Evolutionary conservation across 2,113 vertebrate genomes (phyloP).

Genomic region (Triplophysa dalaica): DNA sequence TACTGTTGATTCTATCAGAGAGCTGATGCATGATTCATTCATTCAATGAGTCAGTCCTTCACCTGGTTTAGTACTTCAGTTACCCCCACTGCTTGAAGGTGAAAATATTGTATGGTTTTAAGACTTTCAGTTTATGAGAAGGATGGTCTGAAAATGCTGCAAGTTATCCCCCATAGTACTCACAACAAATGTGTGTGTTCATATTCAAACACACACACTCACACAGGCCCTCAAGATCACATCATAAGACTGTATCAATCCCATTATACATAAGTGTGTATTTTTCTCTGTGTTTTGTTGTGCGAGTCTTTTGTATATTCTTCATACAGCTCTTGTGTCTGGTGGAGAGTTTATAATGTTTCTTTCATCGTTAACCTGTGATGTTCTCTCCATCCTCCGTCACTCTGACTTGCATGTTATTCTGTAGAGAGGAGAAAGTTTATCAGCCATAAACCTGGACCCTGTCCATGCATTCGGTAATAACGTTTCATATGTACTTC

Average conservation of each 20-base stretch:
- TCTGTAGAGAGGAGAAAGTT: neutral
- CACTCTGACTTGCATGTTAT: neutral
- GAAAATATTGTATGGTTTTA: too few relatives aligned
- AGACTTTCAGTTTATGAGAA: too few relatives aligned
- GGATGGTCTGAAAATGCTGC: too few relatives aligned
- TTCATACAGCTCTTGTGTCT: slow-evolving; percentile 18
- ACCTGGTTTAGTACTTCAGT: neutral
- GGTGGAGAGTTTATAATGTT: slow-evolving; percentile 11
- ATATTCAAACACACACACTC: neutral
- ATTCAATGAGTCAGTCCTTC: neutral
- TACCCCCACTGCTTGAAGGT: too few relatives aligned
- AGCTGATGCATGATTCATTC: neutral
- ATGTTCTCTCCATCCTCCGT: neutral
- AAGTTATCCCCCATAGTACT: too few relatives aligned
- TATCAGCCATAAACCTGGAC: neutral
- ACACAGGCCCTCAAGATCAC: slow-evolving; percentile 15
- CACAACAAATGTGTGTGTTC: too few relatives aligned
- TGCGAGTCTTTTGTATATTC: slow-evolving; percentile 31
- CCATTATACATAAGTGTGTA: slow-evolving; percentile 20
- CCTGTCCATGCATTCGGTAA: too few relatives aligned
- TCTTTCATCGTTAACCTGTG: neutral
- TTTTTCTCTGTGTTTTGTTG: slow-evolving; percentile 20
- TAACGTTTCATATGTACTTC: too few relatives aligned
- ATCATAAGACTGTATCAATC: neutral
- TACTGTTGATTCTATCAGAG: neutral